These are phyloP conservation scores for Dromius quadrimaculatus DNA, from an alignment of 2,888 invertebrate genomes.

Conservation along the genomic window DNA sequence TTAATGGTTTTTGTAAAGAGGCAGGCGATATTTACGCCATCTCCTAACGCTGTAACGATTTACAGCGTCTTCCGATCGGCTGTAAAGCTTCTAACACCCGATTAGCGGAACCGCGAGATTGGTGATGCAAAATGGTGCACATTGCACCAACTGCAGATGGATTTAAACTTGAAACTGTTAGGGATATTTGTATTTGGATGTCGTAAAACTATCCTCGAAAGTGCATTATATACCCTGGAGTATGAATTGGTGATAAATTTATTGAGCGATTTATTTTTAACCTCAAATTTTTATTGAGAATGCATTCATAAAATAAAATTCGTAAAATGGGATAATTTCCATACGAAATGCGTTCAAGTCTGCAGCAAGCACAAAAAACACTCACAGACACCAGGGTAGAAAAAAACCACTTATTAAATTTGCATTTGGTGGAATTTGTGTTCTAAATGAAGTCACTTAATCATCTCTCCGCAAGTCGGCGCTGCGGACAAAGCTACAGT, in stretches of 20 bases:
- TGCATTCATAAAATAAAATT: constrained; percentile 40
- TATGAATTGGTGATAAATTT: constrained; percentile 12
- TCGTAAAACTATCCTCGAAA: constrained; percentile 4
- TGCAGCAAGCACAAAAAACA: constrained; percentile 57
- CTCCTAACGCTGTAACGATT: constrained; percentile 35
- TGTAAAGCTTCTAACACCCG: constrained; percentile 43
- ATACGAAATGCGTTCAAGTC: constrained; percentile 45
- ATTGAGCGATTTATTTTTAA: constrained; percentile 12
- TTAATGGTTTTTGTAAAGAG: constrained; percentile 42
- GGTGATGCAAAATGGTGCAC: background rate
- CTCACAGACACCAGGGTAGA: constrained; percentile 54
- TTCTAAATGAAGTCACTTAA: constrained; percentile 67
- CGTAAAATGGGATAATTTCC: constrained; percentile 34
- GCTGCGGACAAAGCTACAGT: constrained; percentile 60
- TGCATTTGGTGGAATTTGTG: constrained; percentile 67
- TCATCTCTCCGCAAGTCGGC: constrained; percentile 62
- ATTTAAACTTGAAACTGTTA: constrained; percentile 24
- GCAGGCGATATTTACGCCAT: constrained; percentile 32
- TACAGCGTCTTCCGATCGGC: constrained; percentile 41
- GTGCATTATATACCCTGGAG: constrained; percentile 12
- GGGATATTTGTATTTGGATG: constrained; percentile 8
- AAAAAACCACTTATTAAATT: constrained; percentile 66
- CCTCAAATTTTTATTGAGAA: constrained; percentile 30
- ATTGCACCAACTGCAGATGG: constrained; percentile 13
- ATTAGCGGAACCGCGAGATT: constrained; percentile 37